Evolutionary conservation across 2,797 vertebrate species (phyloP).

Genomic region (Buceros bicornis): DNA sequence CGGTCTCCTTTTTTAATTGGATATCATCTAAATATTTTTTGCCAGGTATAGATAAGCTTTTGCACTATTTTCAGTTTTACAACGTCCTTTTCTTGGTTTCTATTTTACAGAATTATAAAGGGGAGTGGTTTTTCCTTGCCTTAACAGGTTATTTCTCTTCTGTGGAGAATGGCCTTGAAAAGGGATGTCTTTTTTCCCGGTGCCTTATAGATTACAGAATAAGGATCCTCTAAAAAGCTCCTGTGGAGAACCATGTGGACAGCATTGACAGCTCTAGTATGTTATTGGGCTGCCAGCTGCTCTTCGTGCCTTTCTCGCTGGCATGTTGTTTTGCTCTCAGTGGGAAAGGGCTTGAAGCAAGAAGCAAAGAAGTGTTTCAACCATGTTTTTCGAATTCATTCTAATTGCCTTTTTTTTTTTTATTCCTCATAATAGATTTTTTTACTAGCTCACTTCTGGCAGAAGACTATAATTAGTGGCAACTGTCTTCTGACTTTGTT

Average conservation of each 20-base stretch:
- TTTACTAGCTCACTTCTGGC: background rate
- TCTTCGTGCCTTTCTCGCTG: slow-evolving; percentile 20
- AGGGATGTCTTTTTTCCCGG: background rate
- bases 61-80: background rate
- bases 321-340: slow-evolving; percentile 56
- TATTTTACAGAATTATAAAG: background rate
- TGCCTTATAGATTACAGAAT: slow-evolving; percentile 28
- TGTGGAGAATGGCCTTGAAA: slow-evolving; percentile 19
- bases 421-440: background rate
- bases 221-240: slow-evolving; percentile 30
- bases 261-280: slow-evolving; percentile 6
- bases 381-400: background rate
- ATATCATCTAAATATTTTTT: background rate
- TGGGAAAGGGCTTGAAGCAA: slow-evolving; percentile 30
- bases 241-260: slow-evolving; percentile 35
- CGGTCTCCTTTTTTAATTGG: background rate
- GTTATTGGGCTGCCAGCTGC: slow-evolving; percentile 60
- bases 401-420: slow-evolving; percentile 11
- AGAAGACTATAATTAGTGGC: background rate
- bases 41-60: background rate
- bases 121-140: background rate
- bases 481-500: background rate
- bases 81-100: background rate
- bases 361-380: slow-evolving; percentile 47
- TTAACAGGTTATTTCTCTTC: background rate